These are phyloP conservation scores for Donacobius atricapilla DNA, from an alignment of 2,113 vertebrate genomes.

Conservation along the genomic window DNA sequence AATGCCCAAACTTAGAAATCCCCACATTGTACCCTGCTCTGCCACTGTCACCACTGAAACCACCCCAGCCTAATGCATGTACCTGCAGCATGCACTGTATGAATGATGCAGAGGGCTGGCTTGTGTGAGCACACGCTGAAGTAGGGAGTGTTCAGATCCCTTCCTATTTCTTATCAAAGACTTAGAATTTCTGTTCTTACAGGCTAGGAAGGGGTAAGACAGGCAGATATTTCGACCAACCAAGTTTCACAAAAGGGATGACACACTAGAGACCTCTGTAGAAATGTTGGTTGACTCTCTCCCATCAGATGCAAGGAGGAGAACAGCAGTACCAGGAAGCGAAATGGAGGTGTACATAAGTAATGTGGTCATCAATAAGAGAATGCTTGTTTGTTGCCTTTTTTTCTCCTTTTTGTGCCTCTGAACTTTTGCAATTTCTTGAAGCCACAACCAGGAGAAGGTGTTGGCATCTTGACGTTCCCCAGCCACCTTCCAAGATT, in stretches of 20 bases:
- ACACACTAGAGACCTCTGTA: not conserved
- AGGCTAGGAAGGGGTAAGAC: not conserved
- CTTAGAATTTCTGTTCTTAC: not conserved
- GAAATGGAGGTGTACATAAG: rapidly evolving
- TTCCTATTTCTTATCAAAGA: not conserved
- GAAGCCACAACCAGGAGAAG: not conserved
- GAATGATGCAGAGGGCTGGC: not conserved
- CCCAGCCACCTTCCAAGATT: not conserved
- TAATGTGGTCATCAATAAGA: not conserved
- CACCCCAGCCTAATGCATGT: not conserved
- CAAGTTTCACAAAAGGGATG: not conserved
- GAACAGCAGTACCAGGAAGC: not conserved
- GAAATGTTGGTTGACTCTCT: not conserved
- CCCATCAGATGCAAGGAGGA: not conserved
- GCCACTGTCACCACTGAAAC: not conserved
- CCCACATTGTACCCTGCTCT: not conserved
- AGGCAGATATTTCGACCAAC: not conserved
- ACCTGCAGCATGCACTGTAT: not conserved
- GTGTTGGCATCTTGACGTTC: not conserved
- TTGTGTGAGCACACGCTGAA: not conserved
- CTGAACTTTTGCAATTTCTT: not conserved
- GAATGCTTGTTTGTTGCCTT: not conserved
- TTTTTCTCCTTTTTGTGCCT: not conserved
- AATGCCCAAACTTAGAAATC: not conserved
- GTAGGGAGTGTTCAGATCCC: not conserved